phyloP scores from a whole-genome alignment of 2,888 invertebrate species.

The Doris montereyensis region DNA sequence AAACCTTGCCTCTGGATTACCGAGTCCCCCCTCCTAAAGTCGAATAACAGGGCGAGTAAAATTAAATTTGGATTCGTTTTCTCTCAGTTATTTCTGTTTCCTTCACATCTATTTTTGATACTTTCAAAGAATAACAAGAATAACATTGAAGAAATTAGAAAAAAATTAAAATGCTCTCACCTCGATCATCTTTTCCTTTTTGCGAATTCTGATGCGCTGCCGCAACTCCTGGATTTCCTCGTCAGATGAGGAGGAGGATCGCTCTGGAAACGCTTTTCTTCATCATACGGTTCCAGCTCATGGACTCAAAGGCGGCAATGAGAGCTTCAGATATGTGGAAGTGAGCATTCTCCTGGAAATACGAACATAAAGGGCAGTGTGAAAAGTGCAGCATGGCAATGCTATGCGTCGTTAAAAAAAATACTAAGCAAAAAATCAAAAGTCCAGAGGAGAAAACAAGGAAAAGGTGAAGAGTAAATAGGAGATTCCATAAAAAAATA shows the following conservation, averaged over 20 bases:
- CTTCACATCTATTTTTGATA: too few relatives aligned
- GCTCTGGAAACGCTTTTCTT: background rate
- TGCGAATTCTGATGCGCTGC: slow-evolving; percentile 78
- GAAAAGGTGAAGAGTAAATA: too few relatives aligned
- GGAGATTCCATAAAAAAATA: too few relatives aligned
- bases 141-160: too few relatives aligned
- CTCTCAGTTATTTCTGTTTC: too few relatives aligned
- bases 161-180: too few relatives aligned
- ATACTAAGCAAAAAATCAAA: background rate
- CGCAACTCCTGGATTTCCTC: slow-evolving; percentile 80
- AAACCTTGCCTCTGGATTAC: too few relatives aligned
- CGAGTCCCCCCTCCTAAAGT: too few relatives aligned
- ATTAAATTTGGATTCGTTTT: too few relatives aligned
- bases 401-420: background rate
- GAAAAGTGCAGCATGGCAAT: background rate
- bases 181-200: slow-evolving; percentile 73
- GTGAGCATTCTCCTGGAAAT: slow-evolving; percentile 84
- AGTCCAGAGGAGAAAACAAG: background rate
- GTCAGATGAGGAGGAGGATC: slow-evolving; percentile 74
- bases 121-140: too few relatives aligned
- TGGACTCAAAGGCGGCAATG: slow-evolving; percentile 83
- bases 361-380: background rate
- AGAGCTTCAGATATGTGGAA: slow-evolving; percentile 88
- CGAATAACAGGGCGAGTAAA: too few relatives aligned
- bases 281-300: slow-evolving; percentile 71